phyloP scores from a whole-genome alignment of 2,888 invertebrate species.

The Mythimna albipuncta region DNA sequence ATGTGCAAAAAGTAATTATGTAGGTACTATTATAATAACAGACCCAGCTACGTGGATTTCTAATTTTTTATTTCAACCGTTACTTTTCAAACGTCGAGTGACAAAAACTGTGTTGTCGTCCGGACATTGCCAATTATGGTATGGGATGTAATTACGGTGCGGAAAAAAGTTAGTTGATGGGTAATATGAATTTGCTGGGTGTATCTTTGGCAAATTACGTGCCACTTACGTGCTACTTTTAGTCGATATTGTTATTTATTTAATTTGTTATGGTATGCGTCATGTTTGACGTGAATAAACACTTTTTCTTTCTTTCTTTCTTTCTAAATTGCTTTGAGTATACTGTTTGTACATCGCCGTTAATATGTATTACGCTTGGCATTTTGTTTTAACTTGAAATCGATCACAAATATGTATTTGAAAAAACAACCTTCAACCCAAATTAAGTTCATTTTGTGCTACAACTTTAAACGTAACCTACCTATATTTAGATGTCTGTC shows the following conservation, averaged over 20 bases:
- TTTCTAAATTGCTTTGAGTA: constrained; percentile 19
- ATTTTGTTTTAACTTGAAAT: too few relatives aligned
- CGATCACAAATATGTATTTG: too few relatives aligned
- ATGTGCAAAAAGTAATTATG: constrained; percentile 56
- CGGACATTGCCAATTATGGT: constrained; percentile 31
- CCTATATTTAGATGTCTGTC: too few relatives aligned
- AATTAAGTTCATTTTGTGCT: too few relatives aligned
- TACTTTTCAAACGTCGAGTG: constrained; percentile 40
- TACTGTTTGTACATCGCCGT: constrained; percentile 5
- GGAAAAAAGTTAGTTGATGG: constrained; percentile 39
- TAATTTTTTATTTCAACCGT: constrained; percentile 42
- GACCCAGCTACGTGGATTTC: constrained; percentile 49
- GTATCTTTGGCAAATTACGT: constrained; percentile 40
- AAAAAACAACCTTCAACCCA: too few relatives aligned
- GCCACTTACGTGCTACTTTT: too few relatives aligned
- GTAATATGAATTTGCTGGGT: not conserved
- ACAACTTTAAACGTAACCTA: too few relatives aligned
- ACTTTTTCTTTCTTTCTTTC: too few relatives aligned
- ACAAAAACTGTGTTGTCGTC: constrained; percentile 46
- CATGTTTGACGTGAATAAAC: too few relatives aligned
- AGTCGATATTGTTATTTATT: too few relatives aligned
- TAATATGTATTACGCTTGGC: too few relatives aligned
- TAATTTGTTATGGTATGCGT: too few relatives aligned
- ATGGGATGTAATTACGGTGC: constrained; percentile 29
- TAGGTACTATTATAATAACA: constrained; percentile 45